Base-by-base conservation (phyloP, 2,888 invertebrate species). In the Lycia hirtaria region DNA sequence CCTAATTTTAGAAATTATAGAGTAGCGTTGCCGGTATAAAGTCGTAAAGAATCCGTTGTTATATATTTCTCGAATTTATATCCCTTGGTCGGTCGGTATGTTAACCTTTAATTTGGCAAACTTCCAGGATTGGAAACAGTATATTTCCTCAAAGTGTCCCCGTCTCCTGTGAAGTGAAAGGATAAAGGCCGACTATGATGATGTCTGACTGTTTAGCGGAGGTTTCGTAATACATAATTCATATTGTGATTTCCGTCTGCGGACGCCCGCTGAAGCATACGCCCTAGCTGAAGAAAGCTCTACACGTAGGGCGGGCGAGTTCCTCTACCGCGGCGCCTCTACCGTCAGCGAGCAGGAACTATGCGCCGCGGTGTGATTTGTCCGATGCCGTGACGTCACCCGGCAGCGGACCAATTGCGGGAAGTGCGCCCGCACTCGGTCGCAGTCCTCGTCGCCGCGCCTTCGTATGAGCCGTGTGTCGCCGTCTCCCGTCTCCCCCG, bases 391-490 rank as follows among this genome's bases (percentile, higher is more conserved):
- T 92, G 92, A 92, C 91, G 92, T 92, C 88, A 89, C 80, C 60
- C 67, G 68, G 61, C 71, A 68, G 69, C 74, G 78, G 69, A 81
- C 91, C 91, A 92, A 92, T 92, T 73, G 84, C 76, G 81, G 81
- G 80, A 81, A 78, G 64, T 76, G 76, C 80, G 76, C 74, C 77
- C 78, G 83, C 78, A 76, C 80, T 87, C 86, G 89, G 85, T 87
- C 89, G 89, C 92, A 92, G 90, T 89, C 73, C 84, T 85, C 80
- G 76, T 83, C 88, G 85, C 88, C 89, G 88, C 89, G 88, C 90
- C 89, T 89, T 87, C 88, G 88, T 81, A 87, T 76, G 83, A 86
- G 85, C 81, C 75, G 91, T 87, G 91, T 89, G 83, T 85, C 82
- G 86, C 84, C 80, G 84, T 82, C 83, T 80, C 85, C 85, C 85